A percentile compares a stretch with the other conserved stretches of the same genome.
Conservation (phyloP, 2,888 invertebrate genomes). For the Pantelozetes paolii region DNA sequence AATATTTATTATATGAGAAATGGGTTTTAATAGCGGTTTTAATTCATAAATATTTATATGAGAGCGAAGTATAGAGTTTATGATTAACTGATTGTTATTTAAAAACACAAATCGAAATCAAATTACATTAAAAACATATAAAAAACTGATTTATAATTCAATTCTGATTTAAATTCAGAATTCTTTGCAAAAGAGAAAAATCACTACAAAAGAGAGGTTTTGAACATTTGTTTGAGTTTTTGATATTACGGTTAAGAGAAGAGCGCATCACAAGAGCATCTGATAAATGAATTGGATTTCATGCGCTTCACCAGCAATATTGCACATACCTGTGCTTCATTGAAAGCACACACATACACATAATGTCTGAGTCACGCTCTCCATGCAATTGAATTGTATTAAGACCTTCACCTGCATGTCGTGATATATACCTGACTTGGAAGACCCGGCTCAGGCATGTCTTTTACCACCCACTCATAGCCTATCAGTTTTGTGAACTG, state of each 20-base stretch:
- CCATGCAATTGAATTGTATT: conserved; percentile 38
- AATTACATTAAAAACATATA: conserved; percentile 26
- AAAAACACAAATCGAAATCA: conserved; percentile 1
- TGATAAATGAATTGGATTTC: conserved; percentile 36
- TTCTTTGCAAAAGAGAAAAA: background rate
- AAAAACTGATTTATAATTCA: conserved; percentile 28
- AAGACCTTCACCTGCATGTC: conserved; percentile 36
- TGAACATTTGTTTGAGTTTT: background rate
- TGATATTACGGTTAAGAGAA: conserved; percentile 35
- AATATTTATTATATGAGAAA: background rate
- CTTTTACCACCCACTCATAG: conserved; percentile 34
- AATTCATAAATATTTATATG: conserved; percentile 28
- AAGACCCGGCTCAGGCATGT: conserved; percentile 21
- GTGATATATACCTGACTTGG: conserved; percentile 30
- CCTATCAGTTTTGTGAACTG: conserved; percentile 29
- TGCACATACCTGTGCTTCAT: conserved; percentile 12
- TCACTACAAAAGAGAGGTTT: background rate
- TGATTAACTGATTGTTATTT: conserved; percentile 16
- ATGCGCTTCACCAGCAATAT: conserved; percentile 27
- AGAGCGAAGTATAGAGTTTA: conserved; percentile 25
- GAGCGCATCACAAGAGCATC: conserved; percentile 28
- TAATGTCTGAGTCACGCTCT: conserved; percentile 37
- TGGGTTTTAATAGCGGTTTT: background rate
- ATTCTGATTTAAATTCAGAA: background rate
- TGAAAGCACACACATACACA: background rate